These are phyloP conservation scores for Nineta flava DNA, from an alignment of 2,888 invertebrate species.

Conservation along the genomic window DNA sequence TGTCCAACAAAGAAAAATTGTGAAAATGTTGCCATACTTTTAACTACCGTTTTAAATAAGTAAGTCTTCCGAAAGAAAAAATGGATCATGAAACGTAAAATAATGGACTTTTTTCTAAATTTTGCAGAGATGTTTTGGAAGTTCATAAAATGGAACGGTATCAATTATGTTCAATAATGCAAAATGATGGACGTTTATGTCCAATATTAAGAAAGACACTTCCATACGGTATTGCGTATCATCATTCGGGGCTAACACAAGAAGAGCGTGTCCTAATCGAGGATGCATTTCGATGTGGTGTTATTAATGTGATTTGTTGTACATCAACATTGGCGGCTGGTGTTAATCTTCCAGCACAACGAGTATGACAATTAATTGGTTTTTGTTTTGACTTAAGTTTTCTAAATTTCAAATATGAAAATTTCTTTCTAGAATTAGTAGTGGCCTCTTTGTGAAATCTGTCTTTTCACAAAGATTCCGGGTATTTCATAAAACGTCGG, in stretches of 20 bases:
- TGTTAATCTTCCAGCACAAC: constrained; percentile 85
- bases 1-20: constrained; percentile 87
- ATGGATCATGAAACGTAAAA: too few species aligned
- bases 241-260: constrained; percentile 79
- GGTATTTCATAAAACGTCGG: too few species aligned
- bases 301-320: constrained; percentile 78
- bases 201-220: constrained; percentile 49
- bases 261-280: constrained; percentile 79
- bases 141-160: constrained; percentile 32
- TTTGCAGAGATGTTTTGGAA: neutral
- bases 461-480: too few species aligned
- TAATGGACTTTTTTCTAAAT: too few species aligned
- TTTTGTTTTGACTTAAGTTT: too few species aligned
- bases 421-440: too few species aligned
- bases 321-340: constrained; percentile 97
- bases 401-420: too few species aligned
- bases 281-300: constrained; percentile 66
- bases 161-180: constrained; percentile 41
- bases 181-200: constrained; percentile 50
- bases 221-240: constrained; percentile 77
- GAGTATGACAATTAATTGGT: too few species aligned
- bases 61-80: too few species aligned
- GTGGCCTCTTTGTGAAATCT: too few species aligned
- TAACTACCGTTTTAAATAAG: constrained; percentile 22
- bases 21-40: constrained; percentile 70